Conservation (phyloP, 2,888 invertebrate genomes). For the Plusia festucae region DNA sequence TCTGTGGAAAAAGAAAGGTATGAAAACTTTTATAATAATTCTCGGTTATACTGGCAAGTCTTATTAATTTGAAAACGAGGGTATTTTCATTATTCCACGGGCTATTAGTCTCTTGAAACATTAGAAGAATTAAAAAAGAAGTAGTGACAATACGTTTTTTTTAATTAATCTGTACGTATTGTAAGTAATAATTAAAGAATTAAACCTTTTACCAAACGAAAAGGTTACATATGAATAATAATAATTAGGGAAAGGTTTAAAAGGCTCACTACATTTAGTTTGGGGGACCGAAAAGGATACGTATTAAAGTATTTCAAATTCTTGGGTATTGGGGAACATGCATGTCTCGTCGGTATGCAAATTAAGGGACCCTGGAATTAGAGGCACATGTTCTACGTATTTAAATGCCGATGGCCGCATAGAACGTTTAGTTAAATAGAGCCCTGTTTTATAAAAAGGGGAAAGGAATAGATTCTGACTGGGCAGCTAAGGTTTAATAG, state of each 20-base stretch:
- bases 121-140: too few species aligned
- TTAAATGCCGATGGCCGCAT: not conserved
- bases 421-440: not conserved
- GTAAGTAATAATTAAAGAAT: not conserved
- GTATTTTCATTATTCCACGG: too few species aligned
- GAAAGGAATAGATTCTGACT: too few species aligned
- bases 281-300: constrained; percentile 26
- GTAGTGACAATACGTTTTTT: too few species aligned
- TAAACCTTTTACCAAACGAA: not conserved
- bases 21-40: too few species aligned
- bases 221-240: constrained; percentile 48
- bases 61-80: too few species aligned
- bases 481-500: too few species aligned
- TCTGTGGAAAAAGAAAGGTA: too few species aligned
- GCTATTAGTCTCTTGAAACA: too few species aligned
- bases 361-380: constrained; percentile 21
- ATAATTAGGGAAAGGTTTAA: constrained; percentile 34
- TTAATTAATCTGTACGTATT: too few species aligned
- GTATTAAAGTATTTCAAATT: constrained; percentile 35
- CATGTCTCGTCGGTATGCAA: constrained; percentile 30
- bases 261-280: constrained; percentile 41
- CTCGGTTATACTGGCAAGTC: too few species aligned
- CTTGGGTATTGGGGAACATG: constrained; percentile 28
- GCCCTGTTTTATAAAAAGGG: not conserved
- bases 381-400: constrained; percentile 8